A percentile compares a stretch with the other conserved stretches of the same genome.
Conservation (phyloP, 1,140 invertebrate genomes). For the Drosophila truncata region DNA sequence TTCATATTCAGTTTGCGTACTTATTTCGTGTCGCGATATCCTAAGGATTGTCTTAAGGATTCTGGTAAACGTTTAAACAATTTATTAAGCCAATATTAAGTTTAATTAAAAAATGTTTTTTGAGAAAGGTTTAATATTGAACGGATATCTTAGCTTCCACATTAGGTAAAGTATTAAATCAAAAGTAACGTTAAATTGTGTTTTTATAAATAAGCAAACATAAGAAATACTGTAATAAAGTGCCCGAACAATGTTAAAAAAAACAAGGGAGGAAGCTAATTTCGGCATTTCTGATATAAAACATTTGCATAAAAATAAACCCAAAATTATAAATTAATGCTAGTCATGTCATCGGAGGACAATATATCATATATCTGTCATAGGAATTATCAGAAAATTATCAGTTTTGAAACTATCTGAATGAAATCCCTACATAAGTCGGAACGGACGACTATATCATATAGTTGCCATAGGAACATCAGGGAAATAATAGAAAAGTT, state of each 20-base stretch:
- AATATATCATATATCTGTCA: too few species aligned
- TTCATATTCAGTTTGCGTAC: slow-evolving; percentile 60
- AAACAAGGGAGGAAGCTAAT: not conserved
- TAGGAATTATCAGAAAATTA: too few species aligned
- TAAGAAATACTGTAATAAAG: not conserved
- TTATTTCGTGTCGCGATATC: slow-evolving; percentile 53
- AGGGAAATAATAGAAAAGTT: too few species aligned
- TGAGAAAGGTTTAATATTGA: not conserved
- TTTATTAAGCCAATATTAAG: not conserved
- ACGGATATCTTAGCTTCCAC: not conserved
- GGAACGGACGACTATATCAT: too few species aligned
- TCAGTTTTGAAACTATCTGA: too few species aligned
- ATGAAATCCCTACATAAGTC: too few species aligned
- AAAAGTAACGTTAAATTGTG: not conserved
- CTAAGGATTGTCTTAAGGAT: slow-evolving; percentile 21
- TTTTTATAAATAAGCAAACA: not conserved
- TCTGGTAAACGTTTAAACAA: not conserved
- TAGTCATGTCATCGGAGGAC: too few species aligned
- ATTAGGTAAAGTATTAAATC: not conserved
- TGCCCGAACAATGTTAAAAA: not conserved
- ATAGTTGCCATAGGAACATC: too few species aligned
- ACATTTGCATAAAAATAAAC: too few species aligned
- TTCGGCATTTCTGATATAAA: too few species aligned
- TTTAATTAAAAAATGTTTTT: not conserved
- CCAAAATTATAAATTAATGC: too few species aligned